Base-by-base conservation (phyloP, 2,888 invertebrate species). In the Masnerella sp. region DNA sequence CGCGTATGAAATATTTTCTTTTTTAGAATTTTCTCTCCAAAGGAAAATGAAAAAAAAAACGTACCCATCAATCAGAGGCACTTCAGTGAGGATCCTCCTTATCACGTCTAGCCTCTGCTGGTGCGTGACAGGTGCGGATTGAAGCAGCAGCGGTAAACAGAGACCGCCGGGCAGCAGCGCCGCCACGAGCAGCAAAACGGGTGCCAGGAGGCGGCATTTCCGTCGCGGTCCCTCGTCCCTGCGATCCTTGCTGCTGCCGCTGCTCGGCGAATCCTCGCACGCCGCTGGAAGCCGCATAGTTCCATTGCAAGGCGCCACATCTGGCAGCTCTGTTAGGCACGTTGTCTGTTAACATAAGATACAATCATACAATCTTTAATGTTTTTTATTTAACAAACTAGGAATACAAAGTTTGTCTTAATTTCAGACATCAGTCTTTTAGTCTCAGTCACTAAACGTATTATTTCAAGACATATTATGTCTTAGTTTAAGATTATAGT, bases 61-160 rank as follows among this genome's bases (percentile, higher is more conserved):
- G 88, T 93, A 95, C 78, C 94, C 95, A 85, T 95, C 93, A 80
- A 93, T 92, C 77, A 93, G 90, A 58, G 93, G 93, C 59, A 91
- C 90, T 86, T 92, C 92, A 78, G 91, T 90, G 79, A 93, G 89
- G 87, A 93, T 90, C 79, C 91, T 90, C 77, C 90, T 90, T 80
- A 92, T 90, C 77, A 90, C 91, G 77, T 91, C 90, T 78, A 93
- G 89, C 74, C 93, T 90, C 85, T 93, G 91, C 85, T 92, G 90
- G 61, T 91, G 90, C 62, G 86, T 87, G 73, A 83, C 85, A 86
- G 89, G 82, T 81, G 87, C 82, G 79, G 85, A 82, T 82, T 86
- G 84, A 52, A 88, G 81, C 67, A 87, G 82, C 77, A 88, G 78
- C 42, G 88, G 88, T 68, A 88, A 79, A 85, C 90, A 86, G 25